A percentile compares a stretch with the other conserved stretches of the same genome.
These are phyloP conservation scores for Herpetotheres cachinnans DNA, from an alignment of 2,113 vertebrate genomes.

Conservation along the genomic window DNA sequence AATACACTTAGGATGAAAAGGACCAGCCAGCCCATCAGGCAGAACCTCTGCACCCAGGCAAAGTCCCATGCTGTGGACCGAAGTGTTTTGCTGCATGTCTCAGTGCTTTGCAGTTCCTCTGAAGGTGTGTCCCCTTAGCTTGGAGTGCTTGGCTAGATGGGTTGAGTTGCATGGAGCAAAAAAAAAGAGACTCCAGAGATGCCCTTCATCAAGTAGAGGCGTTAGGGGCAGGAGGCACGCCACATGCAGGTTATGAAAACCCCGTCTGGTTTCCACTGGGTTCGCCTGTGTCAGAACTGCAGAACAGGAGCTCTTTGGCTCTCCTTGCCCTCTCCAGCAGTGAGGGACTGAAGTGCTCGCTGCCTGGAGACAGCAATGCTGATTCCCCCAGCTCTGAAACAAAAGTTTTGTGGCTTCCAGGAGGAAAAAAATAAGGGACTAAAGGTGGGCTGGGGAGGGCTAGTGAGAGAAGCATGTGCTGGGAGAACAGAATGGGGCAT, in stretches of 20 bases:
- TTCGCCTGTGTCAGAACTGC: background rate
- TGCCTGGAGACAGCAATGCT: background rate
- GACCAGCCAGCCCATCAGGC: background rate
- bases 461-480: background rate
- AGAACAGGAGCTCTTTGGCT: background rate
- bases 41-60: background rate
- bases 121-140: background rate
- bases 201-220: background rate
- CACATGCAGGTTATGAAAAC: background rate
- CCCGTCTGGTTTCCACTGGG: background rate
- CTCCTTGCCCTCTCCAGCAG: background rate
- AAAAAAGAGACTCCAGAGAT: background rate
- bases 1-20: background rate
- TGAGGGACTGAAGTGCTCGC: background rate
- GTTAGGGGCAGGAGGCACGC: fast-evolving
- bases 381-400: background rate
- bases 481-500: background rate
- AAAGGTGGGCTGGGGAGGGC: background rate
- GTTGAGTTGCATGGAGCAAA: background rate
- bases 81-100: background rate
- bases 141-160: background rate
- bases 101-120: background rate
- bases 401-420: background rate
- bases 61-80: background rate
- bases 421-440: background rate